A percentile compares a stretch with the other conserved stretches of the same genome.
phyloP scores from a whole-genome alignment of 2,888 invertebrate genomes.

The Spodoptera exigua region DNA sequence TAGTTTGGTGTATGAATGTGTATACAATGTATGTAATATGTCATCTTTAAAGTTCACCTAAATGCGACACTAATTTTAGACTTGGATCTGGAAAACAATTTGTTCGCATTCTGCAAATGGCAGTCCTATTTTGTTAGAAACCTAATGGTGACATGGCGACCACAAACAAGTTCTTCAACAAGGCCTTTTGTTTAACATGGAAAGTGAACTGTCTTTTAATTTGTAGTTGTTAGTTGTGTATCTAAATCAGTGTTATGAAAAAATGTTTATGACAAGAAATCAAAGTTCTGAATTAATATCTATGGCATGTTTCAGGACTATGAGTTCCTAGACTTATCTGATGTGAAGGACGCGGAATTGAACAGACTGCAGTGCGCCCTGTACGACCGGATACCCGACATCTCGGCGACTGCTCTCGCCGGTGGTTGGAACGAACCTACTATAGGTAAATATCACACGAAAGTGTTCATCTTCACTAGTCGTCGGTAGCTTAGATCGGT shows the following conservation, averaged over 20 bases:
- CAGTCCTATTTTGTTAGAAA: constrained; percentile 24
- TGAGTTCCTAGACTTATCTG: constrained; percentile 93
- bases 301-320: constrained; percentile 89
- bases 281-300: constrained; percentile 61
- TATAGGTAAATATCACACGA: constrained; percentile 70
- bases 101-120: constrained; percentile 24
- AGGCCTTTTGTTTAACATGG: constrained; percentile 45
- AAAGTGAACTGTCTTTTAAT: constrained; percentile 51
- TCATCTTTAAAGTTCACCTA: too few relatives aligned
- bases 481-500: too few relatives aligned
- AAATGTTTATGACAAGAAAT: constrained; percentile 35
- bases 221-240: constrained; percentile 46
- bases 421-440: constrained; percentile 76
- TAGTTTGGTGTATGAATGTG: background rate
- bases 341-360: constrained; percentile 92
- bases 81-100: constrained; percentile 34
- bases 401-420: constrained; percentile 70
- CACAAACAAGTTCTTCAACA: constrained; percentile 49
- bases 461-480: too few relatives aligned
- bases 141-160: constrained; percentile 45
- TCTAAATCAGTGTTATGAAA: constrained; percentile 33
- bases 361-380: constrained; percentile 90
- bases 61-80: constrained; percentile 42
- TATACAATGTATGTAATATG: background rate
- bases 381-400: constrained; percentile 77